A percentile compares a stretch with the other conserved stretches of the same genome.
Conservation (phyloP, 2,113 vertebrate genomes). For the Microtus ochrogaster region DNA sequence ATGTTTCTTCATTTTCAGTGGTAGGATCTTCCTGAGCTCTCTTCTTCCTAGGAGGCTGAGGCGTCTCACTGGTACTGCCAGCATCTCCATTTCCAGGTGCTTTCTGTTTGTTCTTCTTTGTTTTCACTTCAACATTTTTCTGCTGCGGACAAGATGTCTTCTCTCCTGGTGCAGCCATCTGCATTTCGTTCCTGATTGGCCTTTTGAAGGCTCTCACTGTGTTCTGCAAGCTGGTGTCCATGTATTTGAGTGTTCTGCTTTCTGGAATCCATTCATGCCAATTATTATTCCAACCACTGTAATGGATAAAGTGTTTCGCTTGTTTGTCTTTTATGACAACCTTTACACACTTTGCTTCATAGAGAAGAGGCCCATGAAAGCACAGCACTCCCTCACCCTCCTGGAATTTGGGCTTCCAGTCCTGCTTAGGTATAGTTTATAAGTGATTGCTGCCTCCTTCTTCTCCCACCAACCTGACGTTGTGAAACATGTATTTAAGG, state of each 20-base stretch:
- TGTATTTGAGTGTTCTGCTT: constrained; percentile 99
- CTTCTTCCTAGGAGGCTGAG: constrained; percentile 97
- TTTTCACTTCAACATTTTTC: constrained; percentile 98
- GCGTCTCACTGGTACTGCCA: constrained; percentile 95
- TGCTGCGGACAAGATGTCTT: constrained; percentile 96
- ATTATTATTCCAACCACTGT: not conserved
- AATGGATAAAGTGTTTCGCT: not conserved
- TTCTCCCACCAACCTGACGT: not conserved
- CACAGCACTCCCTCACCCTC: not conserved
- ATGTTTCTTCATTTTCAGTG: constrained; percentile 97
- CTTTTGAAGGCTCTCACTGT: constrained; percentile 98
- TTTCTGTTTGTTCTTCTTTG: constrained; percentile 99
- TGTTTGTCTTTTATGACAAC: not conserved
- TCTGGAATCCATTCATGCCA: constrained; percentile 99
- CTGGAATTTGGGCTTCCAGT: not conserved
- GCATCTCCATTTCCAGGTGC: constrained; percentile 96
- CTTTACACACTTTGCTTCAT: not conserved
- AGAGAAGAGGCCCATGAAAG: not conserved
- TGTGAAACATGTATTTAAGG: not conserved
- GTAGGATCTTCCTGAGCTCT: constrained; percentile 97
- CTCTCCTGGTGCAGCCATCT: constrained; percentile 98
- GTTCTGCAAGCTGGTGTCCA: constrained; percentile 93
- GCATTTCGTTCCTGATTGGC: constrained; percentile 96
- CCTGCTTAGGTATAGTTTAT: too few relatives aligned
- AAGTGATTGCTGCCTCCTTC: not conserved